These are phyloP conservation scores for Hipposideros larvatus DNA, from an alignment of 2,797 vertebrate species.

Conservation along the genomic window DNA sequence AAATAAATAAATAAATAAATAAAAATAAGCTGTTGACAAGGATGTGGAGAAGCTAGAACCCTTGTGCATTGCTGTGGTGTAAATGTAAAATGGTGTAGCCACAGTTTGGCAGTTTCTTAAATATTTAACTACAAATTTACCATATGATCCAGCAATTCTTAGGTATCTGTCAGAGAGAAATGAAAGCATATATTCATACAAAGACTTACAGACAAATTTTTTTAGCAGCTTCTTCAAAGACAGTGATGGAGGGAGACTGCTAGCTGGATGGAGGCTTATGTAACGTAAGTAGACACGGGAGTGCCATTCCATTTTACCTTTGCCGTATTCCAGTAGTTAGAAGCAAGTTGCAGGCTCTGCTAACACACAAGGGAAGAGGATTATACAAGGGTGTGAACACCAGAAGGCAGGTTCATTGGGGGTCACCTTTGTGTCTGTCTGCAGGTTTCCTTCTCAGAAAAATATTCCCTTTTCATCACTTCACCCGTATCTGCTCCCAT, in stretches of 20 bases:
- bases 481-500: background rate
- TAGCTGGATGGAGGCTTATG: background rate
- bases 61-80: too few species aligned
- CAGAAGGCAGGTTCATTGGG: background rate
- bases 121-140: too few species aligned
- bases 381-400: background rate
- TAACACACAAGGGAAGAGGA: background rate
- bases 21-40: background rate
- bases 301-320: background rate
- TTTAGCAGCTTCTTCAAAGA: background rate
- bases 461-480: background rate
- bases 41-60: background rate
- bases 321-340: background rate
- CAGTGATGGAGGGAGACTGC: background rate
- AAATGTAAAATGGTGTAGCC: too few species aligned
- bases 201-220: too few species aligned
- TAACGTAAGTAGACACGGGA: too few species aligned
- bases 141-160: too few species aligned
- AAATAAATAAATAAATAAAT: background rate
- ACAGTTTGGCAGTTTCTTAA: too few species aligned
- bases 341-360: background rate
- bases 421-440: background rate
- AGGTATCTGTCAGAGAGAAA: too few species aligned
- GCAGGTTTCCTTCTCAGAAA: background rate
- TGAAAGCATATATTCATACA: too few species aligned